Percentiles rank a stretch among this genome's conserved stretches.
phyloP scores from a whole-genome alignment of 2,113 vertebrate species.

The Phoenicopterus ruber region DNA sequence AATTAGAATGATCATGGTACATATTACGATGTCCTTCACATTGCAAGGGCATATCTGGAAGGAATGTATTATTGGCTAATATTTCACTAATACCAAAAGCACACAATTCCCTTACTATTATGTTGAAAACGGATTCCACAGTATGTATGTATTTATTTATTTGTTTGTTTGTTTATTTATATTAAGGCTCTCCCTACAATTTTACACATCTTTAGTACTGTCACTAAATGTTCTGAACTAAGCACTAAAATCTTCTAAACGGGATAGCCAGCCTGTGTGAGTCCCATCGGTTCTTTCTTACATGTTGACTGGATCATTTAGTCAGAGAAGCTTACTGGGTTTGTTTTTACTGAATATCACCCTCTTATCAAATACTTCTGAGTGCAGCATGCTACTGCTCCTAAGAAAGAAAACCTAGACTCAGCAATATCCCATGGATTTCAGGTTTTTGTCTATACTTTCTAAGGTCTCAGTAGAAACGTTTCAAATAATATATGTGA shows the following conservation, averaged over 20 bases:
- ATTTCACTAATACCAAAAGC: not conserved
- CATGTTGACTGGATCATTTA: not conserved
- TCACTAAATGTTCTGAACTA: not conserved
- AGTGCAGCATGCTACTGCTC: not conserved
- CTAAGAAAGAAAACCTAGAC: not conserved
- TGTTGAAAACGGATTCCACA: not conserved
- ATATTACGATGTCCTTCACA: not conserved
- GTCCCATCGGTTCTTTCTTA: not conserved
- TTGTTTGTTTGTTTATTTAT: not conserved
- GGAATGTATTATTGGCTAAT: not conserved
- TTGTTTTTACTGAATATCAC: not conserved
- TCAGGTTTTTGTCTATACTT: not conserved
- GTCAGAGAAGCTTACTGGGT: not conserved
- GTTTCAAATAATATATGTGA: not conserved
- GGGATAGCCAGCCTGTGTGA: not conserved
- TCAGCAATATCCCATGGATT: not conserved
- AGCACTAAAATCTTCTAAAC: not conserved
- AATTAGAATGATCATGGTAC: not conserved
- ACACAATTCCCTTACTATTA: not conserved
- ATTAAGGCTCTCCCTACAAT: not conserved
- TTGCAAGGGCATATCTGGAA: not conserved
- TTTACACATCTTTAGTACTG: not conserved
- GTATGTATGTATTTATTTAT: not conserved
- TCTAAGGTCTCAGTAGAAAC: not conserved
- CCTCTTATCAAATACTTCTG: not conserved